phyloP scores from a whole-genome alignment of 2,113 vertebrate species.

The Hydropotes inermis region DNA sequence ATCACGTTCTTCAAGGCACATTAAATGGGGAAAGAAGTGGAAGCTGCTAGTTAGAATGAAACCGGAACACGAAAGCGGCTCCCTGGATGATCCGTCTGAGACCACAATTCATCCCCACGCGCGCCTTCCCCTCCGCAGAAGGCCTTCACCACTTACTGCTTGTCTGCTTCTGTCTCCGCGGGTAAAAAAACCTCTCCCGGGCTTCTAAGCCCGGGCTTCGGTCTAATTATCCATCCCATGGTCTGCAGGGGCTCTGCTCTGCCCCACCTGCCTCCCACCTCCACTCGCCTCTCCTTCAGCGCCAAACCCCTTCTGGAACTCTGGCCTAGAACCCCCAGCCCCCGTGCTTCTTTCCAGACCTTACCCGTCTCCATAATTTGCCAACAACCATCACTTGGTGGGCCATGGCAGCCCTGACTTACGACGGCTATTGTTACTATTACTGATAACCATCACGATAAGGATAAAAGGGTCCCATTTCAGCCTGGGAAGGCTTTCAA shows the following conservation, averaged over 20 bases:
- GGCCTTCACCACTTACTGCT: not conserved
- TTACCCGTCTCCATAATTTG: rapidly evolving
- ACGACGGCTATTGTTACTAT: not conserved
- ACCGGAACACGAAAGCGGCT: not conserved
- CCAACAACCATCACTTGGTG: not conserved
- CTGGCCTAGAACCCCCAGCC: not conserved
- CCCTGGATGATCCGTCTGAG: not conserved
- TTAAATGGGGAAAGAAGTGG: slow-evolving; percentile 40
- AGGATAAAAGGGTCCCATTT: rapidly evolving
- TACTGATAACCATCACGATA: rapidly evolving
- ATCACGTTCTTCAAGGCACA: slow-evolving; percentile 58
- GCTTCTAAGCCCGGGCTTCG: rapidly evolving
- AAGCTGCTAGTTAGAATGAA: not conserved
- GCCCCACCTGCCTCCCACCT: not conserved
- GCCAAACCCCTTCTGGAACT: not conserved
- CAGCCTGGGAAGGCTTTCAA: not conserved
- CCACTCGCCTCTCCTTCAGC: not conserved
- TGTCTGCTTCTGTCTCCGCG: rapidly evolving
- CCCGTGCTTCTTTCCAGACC: not conserved
- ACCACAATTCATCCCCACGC: rapidly evolving
- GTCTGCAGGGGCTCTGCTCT: not conserved
- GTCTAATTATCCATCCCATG: not conserved
- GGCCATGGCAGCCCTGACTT: not conserved
- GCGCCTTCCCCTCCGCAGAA: rapidly evolving
- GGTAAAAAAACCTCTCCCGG: not conserved